phyloP scores from a whole-genome alignment of 2,113 vertebrate species.

The Xenus cinereus region DNA sequence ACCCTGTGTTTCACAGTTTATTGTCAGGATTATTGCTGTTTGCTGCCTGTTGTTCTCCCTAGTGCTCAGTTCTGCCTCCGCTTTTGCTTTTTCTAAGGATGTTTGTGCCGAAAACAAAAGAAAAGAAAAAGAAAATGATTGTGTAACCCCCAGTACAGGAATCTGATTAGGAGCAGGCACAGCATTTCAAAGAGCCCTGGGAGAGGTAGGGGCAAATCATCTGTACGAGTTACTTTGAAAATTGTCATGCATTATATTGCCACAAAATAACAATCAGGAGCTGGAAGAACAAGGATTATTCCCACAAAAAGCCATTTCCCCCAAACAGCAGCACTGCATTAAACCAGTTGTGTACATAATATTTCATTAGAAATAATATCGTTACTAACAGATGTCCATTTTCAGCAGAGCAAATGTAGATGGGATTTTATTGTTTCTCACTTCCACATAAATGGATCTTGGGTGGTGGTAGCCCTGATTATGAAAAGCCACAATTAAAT shows the following conservation, averaged over 20 bases:
- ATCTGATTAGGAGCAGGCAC: conserved; percentile 44
- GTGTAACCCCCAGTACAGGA: conserved; percentile 22
- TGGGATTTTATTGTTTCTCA: conserved; percentile 69
- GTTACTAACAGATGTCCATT: conserved; percentile 67
- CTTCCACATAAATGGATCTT: conserved; percentile 67
- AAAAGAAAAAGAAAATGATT: neutral
- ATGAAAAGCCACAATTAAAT: conserved; percentile 54
- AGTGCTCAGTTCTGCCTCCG: neutral
- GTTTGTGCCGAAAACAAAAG: neutral
- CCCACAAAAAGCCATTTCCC: conserved; percentile 38
- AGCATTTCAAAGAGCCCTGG: conserved; percentile 16
- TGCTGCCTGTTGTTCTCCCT: neutral
- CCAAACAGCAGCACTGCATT: conserved; percentile 44
- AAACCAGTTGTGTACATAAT: conserved; percentile 62
- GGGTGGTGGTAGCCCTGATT: conserved; percentile 27
- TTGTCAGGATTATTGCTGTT: neutral
- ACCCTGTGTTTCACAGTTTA: neutral
- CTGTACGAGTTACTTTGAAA: conserved; percentile 26
- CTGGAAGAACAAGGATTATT: conserved; percentile 37
- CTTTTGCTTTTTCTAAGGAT: neutral
- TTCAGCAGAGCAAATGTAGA: conserved; percentile 34
- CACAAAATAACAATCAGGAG: conserved; percentile 43
- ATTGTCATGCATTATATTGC: conserved; percentile 22
- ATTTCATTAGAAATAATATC: conserved; percentile 67
- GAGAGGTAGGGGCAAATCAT: conserved; percentile 20